These are phyloP conservation scores for Coptodon bakossiorum DNA, from an alignment of 2,113 vertebrate genomes.

Conservation along the genomic window DNA sequence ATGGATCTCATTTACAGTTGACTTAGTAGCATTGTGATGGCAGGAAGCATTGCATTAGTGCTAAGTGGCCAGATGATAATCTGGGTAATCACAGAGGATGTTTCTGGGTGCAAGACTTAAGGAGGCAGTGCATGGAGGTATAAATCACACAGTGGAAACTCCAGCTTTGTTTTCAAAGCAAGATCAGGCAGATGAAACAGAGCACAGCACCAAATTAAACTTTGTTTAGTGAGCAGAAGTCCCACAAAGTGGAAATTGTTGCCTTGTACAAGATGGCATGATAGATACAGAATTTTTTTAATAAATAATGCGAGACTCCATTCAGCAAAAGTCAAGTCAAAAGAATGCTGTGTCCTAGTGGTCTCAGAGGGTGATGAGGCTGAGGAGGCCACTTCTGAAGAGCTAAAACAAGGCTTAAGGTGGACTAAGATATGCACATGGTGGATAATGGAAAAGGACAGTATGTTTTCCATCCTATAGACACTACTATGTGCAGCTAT, in stretches of 20 bases:
- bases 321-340: not conserved
- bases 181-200: not conserved
- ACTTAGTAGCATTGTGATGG: not conserved
- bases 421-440: not conserved
- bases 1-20: not conserved
- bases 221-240: not conserved
- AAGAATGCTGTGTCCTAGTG: accelerated
- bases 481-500: not conserved
- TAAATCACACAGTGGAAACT: not conserved
- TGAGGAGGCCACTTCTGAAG: not conserved
- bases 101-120: not conserved
- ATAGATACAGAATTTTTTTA: accelerated
- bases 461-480: not conserved
- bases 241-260: not conserved
- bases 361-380: not conserved
- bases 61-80: not conserved
- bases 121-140: not conserved
- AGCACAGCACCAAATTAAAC: not conserved
- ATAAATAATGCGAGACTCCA: not conserved
- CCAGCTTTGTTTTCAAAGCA: not conserved
- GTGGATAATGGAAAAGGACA: not conserved
- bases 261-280: not conserved
- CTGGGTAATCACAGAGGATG: not conserved
- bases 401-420: not conserved
- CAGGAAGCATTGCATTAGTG: not conserved